phyloP scores from a whole-genome alignment of 1,140 invertebrate genomes.

The Lucilia cuprina region DNA sequence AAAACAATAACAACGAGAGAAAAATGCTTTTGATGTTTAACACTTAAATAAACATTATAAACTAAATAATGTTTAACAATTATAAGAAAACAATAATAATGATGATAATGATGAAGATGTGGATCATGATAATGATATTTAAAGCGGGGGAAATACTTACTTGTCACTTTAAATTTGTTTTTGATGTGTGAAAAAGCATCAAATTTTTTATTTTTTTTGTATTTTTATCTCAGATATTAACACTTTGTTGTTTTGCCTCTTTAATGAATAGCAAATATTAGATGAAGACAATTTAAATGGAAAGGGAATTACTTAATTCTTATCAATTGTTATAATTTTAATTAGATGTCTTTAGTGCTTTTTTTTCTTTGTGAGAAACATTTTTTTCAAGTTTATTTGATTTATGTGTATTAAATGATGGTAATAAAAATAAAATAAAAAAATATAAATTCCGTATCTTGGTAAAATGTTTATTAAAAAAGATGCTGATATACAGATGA shows the following conservation, averaged over 20 bases:
- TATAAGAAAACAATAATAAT: background rate
- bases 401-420: no score
- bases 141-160: background rate
- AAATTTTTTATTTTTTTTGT: background rate
- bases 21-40: constrained; percentile 5
- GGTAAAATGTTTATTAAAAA: no score
- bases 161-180: background rate
- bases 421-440: no score
- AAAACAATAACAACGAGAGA: background rate
- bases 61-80: background rate
- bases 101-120: background rate
- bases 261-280: constrained; percentile 11
- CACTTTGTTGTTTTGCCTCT: background rate
- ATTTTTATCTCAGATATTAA: background rate
- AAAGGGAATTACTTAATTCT: no score
- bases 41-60: constrained; percentile 12
- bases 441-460: no score
- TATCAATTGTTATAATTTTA: no score
- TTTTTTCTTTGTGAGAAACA: no score
- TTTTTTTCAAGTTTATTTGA: no score
- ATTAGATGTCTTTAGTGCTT: no score
- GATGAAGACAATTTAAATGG: background rate
- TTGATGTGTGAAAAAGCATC: background rate
- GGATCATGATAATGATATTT: background rate
- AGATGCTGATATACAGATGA: no score